Evolutionary conservation across 2,113 vertebrate species (phyloP).

Genomic region (Lamprologus sp.): DNA sequence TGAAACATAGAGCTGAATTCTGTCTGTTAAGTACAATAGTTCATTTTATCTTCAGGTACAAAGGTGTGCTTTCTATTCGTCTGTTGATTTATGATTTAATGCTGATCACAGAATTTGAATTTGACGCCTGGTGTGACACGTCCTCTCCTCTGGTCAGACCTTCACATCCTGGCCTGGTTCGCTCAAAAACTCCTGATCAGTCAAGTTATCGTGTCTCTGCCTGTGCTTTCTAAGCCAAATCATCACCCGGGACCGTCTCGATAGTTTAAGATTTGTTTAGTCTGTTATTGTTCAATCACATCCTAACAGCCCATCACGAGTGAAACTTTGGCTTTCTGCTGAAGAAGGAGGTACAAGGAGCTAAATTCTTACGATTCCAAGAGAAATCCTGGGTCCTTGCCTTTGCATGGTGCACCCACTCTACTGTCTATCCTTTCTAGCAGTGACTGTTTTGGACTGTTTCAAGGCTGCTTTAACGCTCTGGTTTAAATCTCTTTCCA

Average conservation of each 20-base stretch:
- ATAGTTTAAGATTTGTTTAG: neutral
- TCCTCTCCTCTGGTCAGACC: neutral
- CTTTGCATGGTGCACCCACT: neutral
- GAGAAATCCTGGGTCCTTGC: rapidly evolving
- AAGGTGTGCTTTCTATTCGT: neutral
- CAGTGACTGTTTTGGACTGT: neutral
- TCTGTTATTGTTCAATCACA: neutral
- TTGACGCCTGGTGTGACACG: neutral
- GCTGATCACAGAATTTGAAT: neutral
- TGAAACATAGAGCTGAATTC: neutral
- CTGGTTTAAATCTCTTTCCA: rapidly evolving
- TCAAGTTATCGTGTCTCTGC: neutral
- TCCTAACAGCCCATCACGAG: rapidly evolving
- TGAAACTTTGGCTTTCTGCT: neutral
- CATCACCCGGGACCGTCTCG: neutral
- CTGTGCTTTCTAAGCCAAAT: constrained; percentile 2
- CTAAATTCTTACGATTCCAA: neutral
- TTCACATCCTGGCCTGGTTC: neutral
- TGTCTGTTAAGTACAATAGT: neutral
- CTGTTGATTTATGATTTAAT: neutral
- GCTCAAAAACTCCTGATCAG: neutral
- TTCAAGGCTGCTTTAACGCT: rapidly evolving
- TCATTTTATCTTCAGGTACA: neutral
- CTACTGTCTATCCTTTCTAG: neutral
- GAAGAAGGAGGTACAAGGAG: neutral